Evolutionary conservation across 2,888 invertebrate genomes (phyloP), one percentile per base, ranked within the genome.

Genomic region (Eulithis testata): DNA sequence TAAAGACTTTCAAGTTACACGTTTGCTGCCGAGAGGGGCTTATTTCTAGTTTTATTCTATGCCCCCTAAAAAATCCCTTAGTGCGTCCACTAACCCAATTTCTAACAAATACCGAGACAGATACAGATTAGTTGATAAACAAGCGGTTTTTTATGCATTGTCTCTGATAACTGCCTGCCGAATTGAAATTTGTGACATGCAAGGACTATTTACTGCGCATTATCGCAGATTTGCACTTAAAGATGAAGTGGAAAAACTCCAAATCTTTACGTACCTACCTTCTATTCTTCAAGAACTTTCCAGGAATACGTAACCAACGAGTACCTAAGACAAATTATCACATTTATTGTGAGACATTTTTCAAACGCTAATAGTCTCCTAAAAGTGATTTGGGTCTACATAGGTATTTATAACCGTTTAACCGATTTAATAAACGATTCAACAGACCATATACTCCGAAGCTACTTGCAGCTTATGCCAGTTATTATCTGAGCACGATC

Each of bases 71-170:
- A 1, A 40, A 31, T 31, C 49, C 14, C 50, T 58, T 27, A 40
- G 9, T 44, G 27, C 44, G 44, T 27, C 5, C 27, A n/a, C 44
- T 45, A 27, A 31, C 31, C 31, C 51, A 9, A 44, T 44, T 27
- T 64, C 40, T 40, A 14, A 37, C 2, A 31, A 55, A 71, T 27
- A 59, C 72, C 75, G 76, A 76, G 77, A 78, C 73, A 74, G 74
- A 77, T 51, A 51, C 50, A 51, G 4, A n/a, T 27, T 31, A 11
- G 40, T 60, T 66, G 68, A 75, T 76, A 71, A 75, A 76, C 66
- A 63, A 49, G 67, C 27, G 27, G 9, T 27, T 31, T 51, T 51
- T 27, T 51, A 6, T 51, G 50, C 50, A 51, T 51, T 31, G 27
- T 11, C n/a, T 21, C 31, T 51, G 51, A 51, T 51, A 51, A 11